Conservation (phyloP, 2,113 vertebrate species). For the Archilochus colubris region DNA sequence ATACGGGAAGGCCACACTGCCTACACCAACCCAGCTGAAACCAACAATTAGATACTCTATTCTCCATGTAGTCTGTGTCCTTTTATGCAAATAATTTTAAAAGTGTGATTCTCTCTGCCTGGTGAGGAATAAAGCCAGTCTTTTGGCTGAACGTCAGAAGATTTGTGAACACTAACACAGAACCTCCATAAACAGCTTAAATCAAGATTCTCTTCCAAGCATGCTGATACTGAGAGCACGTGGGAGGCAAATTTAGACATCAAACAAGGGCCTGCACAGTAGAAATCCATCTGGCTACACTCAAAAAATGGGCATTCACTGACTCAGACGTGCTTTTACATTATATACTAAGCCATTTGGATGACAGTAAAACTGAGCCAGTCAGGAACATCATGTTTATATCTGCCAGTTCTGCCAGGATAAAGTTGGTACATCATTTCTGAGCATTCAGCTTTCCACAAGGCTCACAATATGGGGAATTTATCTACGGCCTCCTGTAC, state of each 20-base stretch:
- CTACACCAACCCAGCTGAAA: background rate
- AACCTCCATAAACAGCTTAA: slow-evolving; percentile 41
- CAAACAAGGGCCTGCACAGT: slow-evolving; percentile 46
- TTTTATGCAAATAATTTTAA: background rate
- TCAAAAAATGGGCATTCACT: slow-evolving; percentile 60
- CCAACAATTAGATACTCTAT: background rate
- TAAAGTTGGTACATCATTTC: slow-evolving; percentile 65
- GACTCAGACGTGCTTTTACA: slow-evolving; percentile 44
- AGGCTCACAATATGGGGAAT: slow-evolving; percentile 67
- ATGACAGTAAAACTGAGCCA: slow-evolving; percentile 59
- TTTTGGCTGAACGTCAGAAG: background rate
- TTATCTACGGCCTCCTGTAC: slow-evolving; percentile 40
- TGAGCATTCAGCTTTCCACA: slow-evolving; percentile 44
- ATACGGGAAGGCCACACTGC: background rate
- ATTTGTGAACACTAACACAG: background rate
- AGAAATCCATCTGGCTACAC: slow-evolving; percentile 67
- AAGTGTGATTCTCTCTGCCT: background rate
- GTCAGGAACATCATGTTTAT: slow-evolving; percentile 48
- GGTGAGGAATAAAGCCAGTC: background rate
- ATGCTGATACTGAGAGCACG: background rate
- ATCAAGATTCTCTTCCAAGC: slow-evolving; percentile 48
- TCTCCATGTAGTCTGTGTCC: background rate
- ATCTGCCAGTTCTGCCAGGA: slow-evolving; percentile 57
- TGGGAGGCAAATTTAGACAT: slow-evolving; percentile 62
- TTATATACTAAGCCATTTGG: slow-evolving; percentile 61